A percentile compares a stretch with the other conserved stretches of the same genome.
Conservation (phyloP, 2,888 invertebrate genomes). For the Brachyopa scutellaris region DNA sequence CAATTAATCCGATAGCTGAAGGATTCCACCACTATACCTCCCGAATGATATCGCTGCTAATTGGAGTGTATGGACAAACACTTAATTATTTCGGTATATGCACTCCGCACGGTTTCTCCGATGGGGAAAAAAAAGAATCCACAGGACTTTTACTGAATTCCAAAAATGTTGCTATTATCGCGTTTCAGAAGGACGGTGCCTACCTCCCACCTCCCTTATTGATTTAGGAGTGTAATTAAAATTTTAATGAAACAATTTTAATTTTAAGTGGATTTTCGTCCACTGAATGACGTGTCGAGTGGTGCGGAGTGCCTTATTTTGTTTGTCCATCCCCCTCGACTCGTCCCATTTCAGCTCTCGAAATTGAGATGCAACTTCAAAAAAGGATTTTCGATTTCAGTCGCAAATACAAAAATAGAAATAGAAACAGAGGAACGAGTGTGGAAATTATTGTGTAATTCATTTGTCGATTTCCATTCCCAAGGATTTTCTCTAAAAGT, state of each 20-base stretch:
- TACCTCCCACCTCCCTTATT: conserved; percentile 65
- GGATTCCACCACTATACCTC: not conserved
- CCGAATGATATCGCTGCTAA: conserved; percentile 63
- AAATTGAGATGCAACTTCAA: conserved; percentile 20
- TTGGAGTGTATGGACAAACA: conserved; percentile 70
- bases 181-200: conserved; percentile 57
- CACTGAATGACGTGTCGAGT: conserved; percentile 34
- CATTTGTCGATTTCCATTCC: conserved; percentile 44
- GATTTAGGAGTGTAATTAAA: conserved; percentile 72
- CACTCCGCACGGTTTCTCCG: conserved; percentile 7
- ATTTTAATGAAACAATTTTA: conserved; percentile 72
- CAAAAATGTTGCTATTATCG: conserved; percentile 54
- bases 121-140: conserved; percentile 6
- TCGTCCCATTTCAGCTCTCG: too few relatives aligned
- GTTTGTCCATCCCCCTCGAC: too few relatives aligned
- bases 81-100: conserved; percentile 62
- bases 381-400: conserved; percentile 38
- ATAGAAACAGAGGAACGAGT: conserved; percentile 15
- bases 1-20: conserved; percentile 46
- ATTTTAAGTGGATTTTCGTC: conserved; percentile 67
- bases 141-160: conserved; percentile 43
- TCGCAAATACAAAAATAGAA: not conserved
- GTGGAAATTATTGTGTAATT: conserved; percentile 53
- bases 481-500: conserved; percentile 7
- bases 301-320: not conserved